Evolutionary conservation across 2,113 vertebrate species (phyloP), one percentile per base, ranked within the genome.

Genomic region (Forbesichthys papilliferus): DNA sequence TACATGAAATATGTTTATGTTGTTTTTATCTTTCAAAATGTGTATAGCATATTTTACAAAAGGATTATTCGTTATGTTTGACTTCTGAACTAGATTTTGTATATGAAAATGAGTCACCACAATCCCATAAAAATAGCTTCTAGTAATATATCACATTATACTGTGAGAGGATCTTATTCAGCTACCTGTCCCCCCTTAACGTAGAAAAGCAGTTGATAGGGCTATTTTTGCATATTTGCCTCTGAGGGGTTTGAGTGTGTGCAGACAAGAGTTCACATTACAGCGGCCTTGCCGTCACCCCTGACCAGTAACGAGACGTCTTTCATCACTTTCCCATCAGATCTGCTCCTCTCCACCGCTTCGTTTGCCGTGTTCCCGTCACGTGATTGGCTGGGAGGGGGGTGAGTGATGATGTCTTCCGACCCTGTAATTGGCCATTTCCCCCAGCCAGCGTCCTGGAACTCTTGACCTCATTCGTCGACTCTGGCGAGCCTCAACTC

Each of bases 401-500:
- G 11, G 61, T 13, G 54, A 68, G 73, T 61, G 78, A 81, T 70
- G 77, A 79, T 10, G 68, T 77, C 71, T 74, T 34, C 47, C 61
- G 4, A 60, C 34, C 69, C 80, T 75, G 71, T 80, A 83, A 87
- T 83, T 80, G 84, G 74, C 80, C 33, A 7, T 84, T 72, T 83
- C 77, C 75, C 81, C 58, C 53, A 53, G 68, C 73, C 64, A 82
- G 73, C 14, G 72, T 75, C 80, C 75, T 61, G 54, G 75, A 82
- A 81, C 20, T 51, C 61, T 61, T 81, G 79, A 86, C 80, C 76
- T 81, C 79, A 83, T 81, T 77, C 27, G 58, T 75, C 27, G 27
- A 27, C 27, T 27, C 27, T 85, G 87, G 83, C 66, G 34, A 0
- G 12, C 69, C 64, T 65, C 46, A 60, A 71, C 77, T 74, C 73